Evolutionary conservation across 2,797 vertebrate genomes (phyloP).

Genomic region (Trachops cirrhosus): DNA sequence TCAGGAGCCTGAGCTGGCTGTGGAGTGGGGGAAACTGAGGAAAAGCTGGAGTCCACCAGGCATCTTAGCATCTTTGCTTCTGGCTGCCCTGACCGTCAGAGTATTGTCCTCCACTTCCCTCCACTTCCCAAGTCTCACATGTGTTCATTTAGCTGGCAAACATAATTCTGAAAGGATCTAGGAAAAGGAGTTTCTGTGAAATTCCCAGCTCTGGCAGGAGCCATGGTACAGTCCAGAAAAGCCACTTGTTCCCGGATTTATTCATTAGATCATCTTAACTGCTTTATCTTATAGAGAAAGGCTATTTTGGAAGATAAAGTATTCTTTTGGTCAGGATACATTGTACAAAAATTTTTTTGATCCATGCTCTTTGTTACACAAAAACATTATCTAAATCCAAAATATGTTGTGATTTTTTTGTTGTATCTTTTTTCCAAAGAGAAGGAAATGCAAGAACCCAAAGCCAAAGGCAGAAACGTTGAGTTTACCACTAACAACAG

Average conservation of each 20-base stretch:
- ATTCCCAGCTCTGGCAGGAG: not conserved
- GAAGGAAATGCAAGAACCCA: not conserved
- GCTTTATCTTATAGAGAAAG: not conserved
- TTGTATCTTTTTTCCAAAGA: not conserved
- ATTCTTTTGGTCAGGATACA: not conserved
- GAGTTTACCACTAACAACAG: not conserved
- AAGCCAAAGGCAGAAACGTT: not conserved
- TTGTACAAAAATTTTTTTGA: not conserved
- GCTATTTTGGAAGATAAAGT: not conserved
- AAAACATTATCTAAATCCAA: not conserved
- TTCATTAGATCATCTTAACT: not conserved
- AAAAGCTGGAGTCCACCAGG: not conserved
- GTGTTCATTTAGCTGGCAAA: not conserved
- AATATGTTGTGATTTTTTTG: not conserved
- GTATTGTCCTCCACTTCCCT: not conserved
- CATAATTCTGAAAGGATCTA: not conserved
- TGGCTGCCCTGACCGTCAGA: not conserved
- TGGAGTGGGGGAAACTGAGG: not conserved
- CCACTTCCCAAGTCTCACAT: not conserved
- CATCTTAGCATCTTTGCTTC: not conserved
- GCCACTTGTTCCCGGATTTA: not conserved
- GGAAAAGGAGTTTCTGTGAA: not conserved
- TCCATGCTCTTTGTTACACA: not conserved
- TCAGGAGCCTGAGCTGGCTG: not conserved
- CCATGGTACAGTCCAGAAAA: not conserved